Evolutionary conservation across 2,888 invertebrate species (phyloP).

Genomic region (Drosophila subsilvestris): DNA sequence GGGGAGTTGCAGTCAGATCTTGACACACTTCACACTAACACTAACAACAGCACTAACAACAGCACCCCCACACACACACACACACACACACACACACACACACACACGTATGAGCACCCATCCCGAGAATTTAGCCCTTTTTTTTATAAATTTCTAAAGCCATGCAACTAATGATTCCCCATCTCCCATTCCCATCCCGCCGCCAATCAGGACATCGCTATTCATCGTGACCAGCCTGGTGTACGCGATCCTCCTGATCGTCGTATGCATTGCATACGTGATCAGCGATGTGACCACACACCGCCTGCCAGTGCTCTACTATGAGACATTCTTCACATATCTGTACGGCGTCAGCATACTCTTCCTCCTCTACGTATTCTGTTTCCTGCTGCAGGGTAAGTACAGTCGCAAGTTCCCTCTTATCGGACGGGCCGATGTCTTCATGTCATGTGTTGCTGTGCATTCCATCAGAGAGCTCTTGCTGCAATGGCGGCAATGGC

Average conservation of each 20-base stretch:
- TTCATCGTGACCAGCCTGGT: slow-evolving; percentile 98
- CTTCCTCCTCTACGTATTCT: slow-evolving; percentile 96
- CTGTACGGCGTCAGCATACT: slow-evolving; percentile 96
- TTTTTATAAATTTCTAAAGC: slow-evolving; percentile 38
- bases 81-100: slow-evolving; percentile 19
- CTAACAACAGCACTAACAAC: background rate
- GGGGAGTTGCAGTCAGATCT: slow-evolving; percentile 49
- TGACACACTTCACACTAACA: slow-evolving; percentile 41
- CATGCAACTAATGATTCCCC: background rate
- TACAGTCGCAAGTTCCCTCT: slow-evolving; percentile 30
- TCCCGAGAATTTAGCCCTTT: slow-evolving; percentile 33
- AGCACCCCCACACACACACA: too few species aligned
- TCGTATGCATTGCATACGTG: slow-evolving; percentile 96
- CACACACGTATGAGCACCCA: slow-evolving; percentile 19
- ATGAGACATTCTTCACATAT: slow-evolving; percentile 98
- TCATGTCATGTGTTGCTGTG: background rate
- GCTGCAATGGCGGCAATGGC: slow-evolving; percentile 88
- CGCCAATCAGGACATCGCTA: slow-evolving; percentile 90
- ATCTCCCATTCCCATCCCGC: background rate
- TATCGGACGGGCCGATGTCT: background rate
- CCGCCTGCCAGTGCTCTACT: slow-evolving; percentile 95
- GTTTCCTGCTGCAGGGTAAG: slow-evolving; percentile 93
- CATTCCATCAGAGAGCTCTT: slow-evolving; percentile 88
- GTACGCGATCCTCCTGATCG: slow-evolving; percentile 96
- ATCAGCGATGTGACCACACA: slow-evolving; percentile 97